These are phyloP conservation scores for Drosophila neotestacea DNA, from an alignment of 2,888 invertebrate genomes.

Conservation along the genomic window DNA sequence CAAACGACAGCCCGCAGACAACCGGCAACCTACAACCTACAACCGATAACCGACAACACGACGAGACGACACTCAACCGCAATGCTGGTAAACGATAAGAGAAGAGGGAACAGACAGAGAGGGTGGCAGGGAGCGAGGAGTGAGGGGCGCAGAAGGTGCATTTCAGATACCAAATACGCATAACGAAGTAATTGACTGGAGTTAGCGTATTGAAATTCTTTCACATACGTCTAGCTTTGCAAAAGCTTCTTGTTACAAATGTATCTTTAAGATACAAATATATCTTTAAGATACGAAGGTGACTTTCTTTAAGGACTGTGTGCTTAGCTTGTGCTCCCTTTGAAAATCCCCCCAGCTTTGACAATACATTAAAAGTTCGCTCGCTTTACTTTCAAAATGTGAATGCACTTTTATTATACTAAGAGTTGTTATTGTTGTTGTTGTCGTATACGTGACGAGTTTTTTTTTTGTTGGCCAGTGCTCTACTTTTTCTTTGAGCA, in stretches of 20 bases:
- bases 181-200: slow-evolving; percentile 53
- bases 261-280: slow-evolving; percentile 31
- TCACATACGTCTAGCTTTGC: slow-evolving; percentile 35
- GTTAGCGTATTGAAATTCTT: slow-evolving; percentile 23
- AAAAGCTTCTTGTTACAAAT: slow-evolving; percentile 27
- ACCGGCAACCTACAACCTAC: not conserved
- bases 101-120: not conserved
- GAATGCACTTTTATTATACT: slow-evolving; percentile 68
- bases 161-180: slow-evolving; percentile 31
- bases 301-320: slow-evolving; percentile 49
- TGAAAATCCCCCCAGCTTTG: slow-evolving; percentile 43
- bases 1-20: slow-evolving; percentile 59
- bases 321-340: slow-evolving; percentile 6
- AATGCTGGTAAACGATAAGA: slow-evolving; percentile 8
- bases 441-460: slow-evolving; percentile 50
- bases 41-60: slow-evolving; percentile 1
- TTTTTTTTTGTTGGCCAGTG: slow-evolving; percentile 55
- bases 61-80: slow-evolving; percentile 10
- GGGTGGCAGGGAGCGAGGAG: not conserved
- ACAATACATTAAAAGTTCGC: slow-evolving; percentile 63
- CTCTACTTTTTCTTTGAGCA: slow-evolving; percentile 51
- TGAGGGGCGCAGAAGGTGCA: not conserved
- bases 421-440: slow-evolving; percentile 36
- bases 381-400: slow-evolving; percentile 72
- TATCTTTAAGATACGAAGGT: not conserved